Conservation (phyloP, 2,113 vertebrate species). For the Dendrocopos noguchii region DNA sequence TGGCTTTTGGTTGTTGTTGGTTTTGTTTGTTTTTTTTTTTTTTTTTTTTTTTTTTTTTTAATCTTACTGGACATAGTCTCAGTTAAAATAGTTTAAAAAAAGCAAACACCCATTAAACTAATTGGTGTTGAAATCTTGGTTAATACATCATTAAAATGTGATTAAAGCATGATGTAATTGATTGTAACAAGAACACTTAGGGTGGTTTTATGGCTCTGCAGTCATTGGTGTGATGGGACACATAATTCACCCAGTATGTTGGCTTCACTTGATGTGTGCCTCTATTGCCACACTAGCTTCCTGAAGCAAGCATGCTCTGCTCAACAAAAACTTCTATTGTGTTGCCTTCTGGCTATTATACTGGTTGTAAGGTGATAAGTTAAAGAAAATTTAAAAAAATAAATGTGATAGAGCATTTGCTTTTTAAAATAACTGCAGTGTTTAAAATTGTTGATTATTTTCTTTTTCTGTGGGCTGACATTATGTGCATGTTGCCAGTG, state of each 20-base stretch:
- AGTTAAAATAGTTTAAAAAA: constrained; percentile 58
- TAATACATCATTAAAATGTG: constrained; percentile 75
- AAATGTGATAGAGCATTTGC: background rate
- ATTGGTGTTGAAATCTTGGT: constrained; percentile 71
- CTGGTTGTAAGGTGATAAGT: background rate
- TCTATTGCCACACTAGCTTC: constrained; percentile 3
- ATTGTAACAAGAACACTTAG: constrained; percentile 73
- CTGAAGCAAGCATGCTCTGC: background rate
- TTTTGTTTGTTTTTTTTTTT: no score
- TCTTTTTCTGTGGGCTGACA: background rate
- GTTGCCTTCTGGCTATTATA: background rate
- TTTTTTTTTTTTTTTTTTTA: no score
- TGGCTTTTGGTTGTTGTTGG: background rate
- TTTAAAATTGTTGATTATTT: background rate
- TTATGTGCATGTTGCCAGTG: background rate
- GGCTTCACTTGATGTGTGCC: constrained; percentile 41
- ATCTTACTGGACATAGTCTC: constrained; percentile 39
- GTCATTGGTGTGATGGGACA: constrained; percentile 66
- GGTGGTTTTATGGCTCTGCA: constrained; percentile 65
- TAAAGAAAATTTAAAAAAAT: background rate
- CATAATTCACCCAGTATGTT: constrained; percentile 75
- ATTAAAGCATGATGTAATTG: constrained; percentile 71
- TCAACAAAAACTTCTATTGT: constrained; percentile 66
- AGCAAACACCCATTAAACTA: constrained; percentile 42
- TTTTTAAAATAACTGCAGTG: background rate